These are phyloP conservation scores for Hypomecis punctinalis DNA, from an alignment of 2,888 invertebrate species.

Conservation along the genomic window DNA sequence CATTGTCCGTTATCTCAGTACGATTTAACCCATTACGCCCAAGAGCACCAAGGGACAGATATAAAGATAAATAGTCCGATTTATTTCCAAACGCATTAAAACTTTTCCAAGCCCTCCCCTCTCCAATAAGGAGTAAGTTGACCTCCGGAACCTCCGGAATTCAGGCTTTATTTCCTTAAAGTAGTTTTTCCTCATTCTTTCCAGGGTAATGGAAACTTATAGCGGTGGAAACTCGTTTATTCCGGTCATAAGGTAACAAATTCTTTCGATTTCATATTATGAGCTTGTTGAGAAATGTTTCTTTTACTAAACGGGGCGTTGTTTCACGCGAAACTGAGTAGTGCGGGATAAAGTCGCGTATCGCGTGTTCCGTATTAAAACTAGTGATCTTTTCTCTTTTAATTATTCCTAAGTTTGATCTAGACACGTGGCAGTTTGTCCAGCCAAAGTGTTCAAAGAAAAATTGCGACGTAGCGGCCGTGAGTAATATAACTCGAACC, in stretches of 20 bases:
- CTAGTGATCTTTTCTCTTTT: too few relatives aligned
- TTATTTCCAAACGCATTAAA: constrained; percentile 76
- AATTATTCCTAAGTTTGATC: too few relatives aligned
- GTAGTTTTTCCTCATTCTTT: constrained; percentile 45
- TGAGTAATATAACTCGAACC: too few relatives aligned
- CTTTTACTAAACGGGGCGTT: constrained; percentile 31
- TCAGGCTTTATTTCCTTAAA: constrained; percentile 49
- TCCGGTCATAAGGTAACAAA: constrained; percentile 30
- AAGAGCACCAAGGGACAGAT: constrained; percentile 56
- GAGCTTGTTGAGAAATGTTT: constrained; percentile 35
- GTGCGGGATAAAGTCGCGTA: too few relatives aligned
- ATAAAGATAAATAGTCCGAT: constrained; percentile 76
- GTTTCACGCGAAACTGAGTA: constrained; percentile 35
- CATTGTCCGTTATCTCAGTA: constrained; percentile 31
- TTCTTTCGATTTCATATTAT: constrained; percentile 33
- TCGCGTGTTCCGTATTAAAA: too few relatives aligned
- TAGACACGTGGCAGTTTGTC: too few relatives aligned
- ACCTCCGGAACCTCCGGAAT: constrained; percentile 50
- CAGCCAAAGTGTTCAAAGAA: too few relatives aligned
- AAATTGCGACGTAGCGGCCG: too few relatives aligned
- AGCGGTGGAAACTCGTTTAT: constrained; percentile 34
- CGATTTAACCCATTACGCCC: constrained; percentile 37
- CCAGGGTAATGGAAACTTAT: constrained; percentile 46
- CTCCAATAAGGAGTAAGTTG: constrained; percentile 47
- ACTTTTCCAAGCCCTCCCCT: constrained; percentile 59